Evolutionary conservation across 2,797 vertebrate species (phyloP).

Genomic region (Typhlichthys subterraneus): DNA sequence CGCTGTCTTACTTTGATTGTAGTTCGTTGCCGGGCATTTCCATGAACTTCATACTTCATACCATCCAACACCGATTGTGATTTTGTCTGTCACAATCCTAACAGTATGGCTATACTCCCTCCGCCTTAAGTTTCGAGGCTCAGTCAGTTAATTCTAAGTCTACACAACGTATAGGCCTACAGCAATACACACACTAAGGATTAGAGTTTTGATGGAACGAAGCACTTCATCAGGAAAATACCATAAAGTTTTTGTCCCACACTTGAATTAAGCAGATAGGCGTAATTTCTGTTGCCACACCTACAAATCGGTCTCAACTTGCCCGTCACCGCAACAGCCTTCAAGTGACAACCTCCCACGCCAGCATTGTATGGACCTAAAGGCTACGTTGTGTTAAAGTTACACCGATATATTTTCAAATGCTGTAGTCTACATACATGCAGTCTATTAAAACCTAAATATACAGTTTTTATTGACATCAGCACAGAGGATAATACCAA

Average conservation of each 20-base stretch:
- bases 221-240: constrained; percentile 11
- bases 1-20: background rate
- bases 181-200: too few relatives aligned
- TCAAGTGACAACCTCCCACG: background rate
- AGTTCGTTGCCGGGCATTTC: background rate
- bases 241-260: constrained; percentile 7
- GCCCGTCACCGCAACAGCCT: constrained; percentile 8
- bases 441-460: too few relatives aligned
- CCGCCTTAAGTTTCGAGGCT: background rate
- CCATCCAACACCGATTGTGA: background rate
- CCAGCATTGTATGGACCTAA: too few relatives aligned
- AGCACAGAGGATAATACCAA: too few relatives aligned
- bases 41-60: background rate
- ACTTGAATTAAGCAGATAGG: constrained; percentile 1
- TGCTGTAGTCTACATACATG: too few relatives aligned
- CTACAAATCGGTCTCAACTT: constrained; percentile 48
- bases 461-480: too few relatives aligned
- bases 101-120: constrained; percentile 1
- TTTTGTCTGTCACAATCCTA: background rate
- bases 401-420: too few relatives aligned
- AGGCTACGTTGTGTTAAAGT: too few relatives aligned
- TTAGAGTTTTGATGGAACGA: background rate
- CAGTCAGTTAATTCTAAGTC: background rate
- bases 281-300: constrained; percentile 51
- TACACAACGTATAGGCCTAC: background rate